phyloP scores from a whole-genome alignment of 1,140 invertebrate genomes.

The Caenorhabditis remanei region DNA sequence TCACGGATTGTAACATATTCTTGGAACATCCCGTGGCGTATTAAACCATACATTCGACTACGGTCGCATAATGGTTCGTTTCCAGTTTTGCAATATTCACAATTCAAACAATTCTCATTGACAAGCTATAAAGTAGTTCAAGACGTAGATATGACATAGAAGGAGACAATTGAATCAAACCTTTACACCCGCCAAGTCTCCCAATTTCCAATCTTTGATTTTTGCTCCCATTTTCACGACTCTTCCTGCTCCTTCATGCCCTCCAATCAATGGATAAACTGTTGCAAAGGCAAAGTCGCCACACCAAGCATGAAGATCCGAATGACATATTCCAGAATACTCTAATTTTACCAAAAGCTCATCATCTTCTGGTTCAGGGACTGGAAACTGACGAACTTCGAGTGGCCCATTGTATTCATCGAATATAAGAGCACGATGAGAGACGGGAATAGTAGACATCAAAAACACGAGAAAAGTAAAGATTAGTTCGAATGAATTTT shows the following conservation, averaged over 20 bases:
- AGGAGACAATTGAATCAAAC: background rate
- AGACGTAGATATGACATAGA: background rate
- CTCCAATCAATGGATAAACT: conserved; percentile 55
- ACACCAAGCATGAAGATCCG: conserved; percentile 55
- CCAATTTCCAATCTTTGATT: conserved; percentile 51
- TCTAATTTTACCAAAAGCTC: conserved; percentile 45
- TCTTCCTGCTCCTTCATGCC: conserved; percentile 56
- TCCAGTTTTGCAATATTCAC: conserved; percentile 62
- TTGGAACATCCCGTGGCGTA: conserved; percentile 63
- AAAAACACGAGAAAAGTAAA: background rate
- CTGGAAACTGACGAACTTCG: conserved; percentile 13
- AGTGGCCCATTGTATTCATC: conserved; percentile 50
- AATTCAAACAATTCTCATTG: conserved; percentile 60
- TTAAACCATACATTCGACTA: conserved; percentile 57
- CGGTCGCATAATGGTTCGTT: conserved; percentile 59
- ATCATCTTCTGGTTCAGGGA: conserved; percentile 43
- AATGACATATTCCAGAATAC: conserved; percentile 60
- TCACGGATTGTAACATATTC: conserved; percentile 61
- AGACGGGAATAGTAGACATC: background rate
- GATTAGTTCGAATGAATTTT: background rate
- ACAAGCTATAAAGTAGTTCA: conserved; percentile 57
- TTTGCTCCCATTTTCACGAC: conserved; percentile 38
- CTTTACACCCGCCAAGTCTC: conserved; percentile 52
- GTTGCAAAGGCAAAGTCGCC: conserved; percentile 35
- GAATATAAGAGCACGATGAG: conserved; percentile 30